These are phyloP conservation scores for Alca torda DNA, from an alignment of 2,797 vertebrate genomes.

Conservation along the genomic window DNA sequence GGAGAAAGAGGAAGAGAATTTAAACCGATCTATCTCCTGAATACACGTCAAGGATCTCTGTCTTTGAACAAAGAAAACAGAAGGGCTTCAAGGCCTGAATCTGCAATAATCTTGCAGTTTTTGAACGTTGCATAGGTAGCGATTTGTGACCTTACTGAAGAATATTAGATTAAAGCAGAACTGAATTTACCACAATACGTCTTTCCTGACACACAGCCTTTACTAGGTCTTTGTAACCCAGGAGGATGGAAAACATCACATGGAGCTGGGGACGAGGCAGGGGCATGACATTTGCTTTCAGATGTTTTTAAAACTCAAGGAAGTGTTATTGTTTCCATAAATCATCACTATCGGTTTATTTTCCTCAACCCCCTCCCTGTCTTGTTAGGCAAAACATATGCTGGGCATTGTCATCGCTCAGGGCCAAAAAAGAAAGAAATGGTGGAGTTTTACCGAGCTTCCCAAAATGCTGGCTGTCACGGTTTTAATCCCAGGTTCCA, in stretches of 20 bases:
- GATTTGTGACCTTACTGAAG: not conserved
- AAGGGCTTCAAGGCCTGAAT: constrained; percentile 9
- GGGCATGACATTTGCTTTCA: constrained; percentile 32
- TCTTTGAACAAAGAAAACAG: constrained; percentile 42
- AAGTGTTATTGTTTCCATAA: constrained; percentile 50
- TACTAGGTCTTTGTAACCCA: not conserved
- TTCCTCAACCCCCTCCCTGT: not conserved
- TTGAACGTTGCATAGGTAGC: not conserved
- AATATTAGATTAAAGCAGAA: constrained; percentile 4
- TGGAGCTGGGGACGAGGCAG: not conserved
- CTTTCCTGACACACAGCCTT: not conserved
- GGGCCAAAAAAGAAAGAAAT: not conserved
- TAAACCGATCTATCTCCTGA: not conserved
- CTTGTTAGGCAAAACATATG: constrained; percentile 4
- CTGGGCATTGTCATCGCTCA: not conserved
- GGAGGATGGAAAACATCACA: constrained; percentile 23
- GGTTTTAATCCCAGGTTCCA: not conserved
- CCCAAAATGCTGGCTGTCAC: not conserved
- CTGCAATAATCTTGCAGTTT: not conserved
- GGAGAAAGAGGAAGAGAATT: not conserved
- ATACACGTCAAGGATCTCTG: not conserved
- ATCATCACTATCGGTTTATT: constrained; percentile 25
- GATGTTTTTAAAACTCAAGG: constrained; percentile 39
- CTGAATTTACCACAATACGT: not conserved
- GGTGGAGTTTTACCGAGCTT: not conserved